Evolutionary conservation across 2,797 vertebrate species (phyloP).

Genomic region (Poecilia picta): DNA sequence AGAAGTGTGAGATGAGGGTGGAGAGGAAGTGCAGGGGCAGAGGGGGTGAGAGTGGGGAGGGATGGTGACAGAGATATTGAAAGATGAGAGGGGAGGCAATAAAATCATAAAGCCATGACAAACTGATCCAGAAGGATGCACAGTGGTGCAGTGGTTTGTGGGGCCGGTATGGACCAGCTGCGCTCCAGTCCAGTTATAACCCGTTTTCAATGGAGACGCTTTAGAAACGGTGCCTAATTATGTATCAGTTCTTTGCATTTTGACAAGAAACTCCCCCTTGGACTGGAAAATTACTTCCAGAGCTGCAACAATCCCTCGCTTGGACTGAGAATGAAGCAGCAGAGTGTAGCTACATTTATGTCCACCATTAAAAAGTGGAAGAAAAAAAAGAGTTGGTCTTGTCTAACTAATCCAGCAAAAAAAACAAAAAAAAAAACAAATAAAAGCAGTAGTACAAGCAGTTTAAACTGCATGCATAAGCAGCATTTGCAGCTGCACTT

Average conservation of each 20-base stretch:
- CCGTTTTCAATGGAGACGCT: neutral
- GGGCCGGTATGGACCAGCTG: conserved; percentile 3
- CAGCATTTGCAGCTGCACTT: conserved; percentile 4
- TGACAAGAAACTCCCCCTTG: conserved; percentile 1
- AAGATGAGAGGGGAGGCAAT: conserved; percentile 53
- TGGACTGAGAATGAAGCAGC: neutral
- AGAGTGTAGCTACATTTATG: neutral
- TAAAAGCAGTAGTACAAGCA: neutral
- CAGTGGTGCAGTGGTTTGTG: conserved; percentile 14
- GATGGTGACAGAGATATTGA: conserved; percentile 67
- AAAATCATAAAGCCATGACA: conserved; percentile 66
- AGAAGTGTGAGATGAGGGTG: conserved; percentile 39
- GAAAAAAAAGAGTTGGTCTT: neutral
- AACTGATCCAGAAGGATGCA: conserved; percentile 51
- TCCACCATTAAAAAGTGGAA: neutral
- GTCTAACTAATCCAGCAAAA: neutral
- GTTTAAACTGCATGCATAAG: conserved; percentile 6
- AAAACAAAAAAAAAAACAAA: neutral
- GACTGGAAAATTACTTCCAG: neutral
- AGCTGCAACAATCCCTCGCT: neutral
- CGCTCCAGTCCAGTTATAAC: conserved; percentile 36
- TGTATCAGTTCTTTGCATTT: conserved; percentile 5
- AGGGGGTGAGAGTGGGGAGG: conserved; percentile 19
- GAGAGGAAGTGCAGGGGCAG: conserved; percentile 52
- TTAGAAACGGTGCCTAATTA: conserved; percentile 4